These are phyloP conservation scores for Parus major DNA, from an alignment of 2,113 vertebrate species.

Conservation along the genomic window DNA sequence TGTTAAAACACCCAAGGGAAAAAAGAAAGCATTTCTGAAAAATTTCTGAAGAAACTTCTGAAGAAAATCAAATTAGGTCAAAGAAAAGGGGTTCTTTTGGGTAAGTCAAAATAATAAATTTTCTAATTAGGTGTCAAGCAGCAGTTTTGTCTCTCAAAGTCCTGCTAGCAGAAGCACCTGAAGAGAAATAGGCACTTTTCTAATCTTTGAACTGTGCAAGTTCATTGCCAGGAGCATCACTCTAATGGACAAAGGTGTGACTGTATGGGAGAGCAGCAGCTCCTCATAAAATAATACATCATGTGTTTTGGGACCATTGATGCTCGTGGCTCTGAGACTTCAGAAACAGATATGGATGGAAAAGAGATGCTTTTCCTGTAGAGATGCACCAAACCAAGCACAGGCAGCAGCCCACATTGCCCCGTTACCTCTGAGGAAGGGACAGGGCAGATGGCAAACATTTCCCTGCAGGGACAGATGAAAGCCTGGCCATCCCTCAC, in stretches of 20 bases:
- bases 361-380: neutral
- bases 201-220: neutral
- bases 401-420: neutral
- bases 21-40: neutral
- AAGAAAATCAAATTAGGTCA: neutral
- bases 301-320: neutral
- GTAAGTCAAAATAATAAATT: neutral
- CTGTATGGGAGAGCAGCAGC: neutral
- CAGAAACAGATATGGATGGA: neutral
- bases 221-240: rapidly evolving
- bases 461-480: neutral
- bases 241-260: neutral
- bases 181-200: neutral
- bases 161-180: neutral
- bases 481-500: neutral
- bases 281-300: neutral
- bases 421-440: neutral
- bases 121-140: neutral
- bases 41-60: neutral
- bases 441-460: neutral
- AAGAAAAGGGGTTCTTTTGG: neutral
- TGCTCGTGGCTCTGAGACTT: neutral
- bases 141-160: neutral
- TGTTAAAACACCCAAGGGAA: neutral
- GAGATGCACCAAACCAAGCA: neutral